Percentiles rank a stretch among this genome's conserved stretches.
Conservation (phyloP, 2,797 vertebrate species). For the Paratrypauchen microcephalus region DNA sequence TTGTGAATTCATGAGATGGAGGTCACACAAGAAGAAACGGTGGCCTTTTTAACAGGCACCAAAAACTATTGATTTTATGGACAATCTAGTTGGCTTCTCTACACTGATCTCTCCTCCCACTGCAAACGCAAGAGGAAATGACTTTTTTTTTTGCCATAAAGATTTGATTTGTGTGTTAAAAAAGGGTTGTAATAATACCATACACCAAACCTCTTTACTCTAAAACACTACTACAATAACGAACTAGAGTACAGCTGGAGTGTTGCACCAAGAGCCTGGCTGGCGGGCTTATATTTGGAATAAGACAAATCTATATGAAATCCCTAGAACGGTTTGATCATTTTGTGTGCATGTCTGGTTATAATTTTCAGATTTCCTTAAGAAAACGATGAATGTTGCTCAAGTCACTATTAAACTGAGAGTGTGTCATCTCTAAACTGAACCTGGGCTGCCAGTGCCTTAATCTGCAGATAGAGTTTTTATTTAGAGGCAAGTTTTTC, state of each 20-base stretch:
- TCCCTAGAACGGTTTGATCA: not conserved
- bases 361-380: too few species aligned
- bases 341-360: not conserved
- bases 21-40: slow-evolving; percentile 25
- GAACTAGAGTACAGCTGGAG: not conserved
- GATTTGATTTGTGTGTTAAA: slow-evolving; percentile 8
- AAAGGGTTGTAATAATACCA: not conserved
- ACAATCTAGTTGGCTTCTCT: slow-evolving; percentile 13
- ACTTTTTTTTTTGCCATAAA: not conserved
- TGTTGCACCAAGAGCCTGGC: not conserved
- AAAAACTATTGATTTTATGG: slow-evolving; percentile 29
- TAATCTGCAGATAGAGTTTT: too few species aligned
- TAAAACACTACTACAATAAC: not conserved
- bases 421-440: too few species aligned
- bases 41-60: slow-evolving; percentile 32
- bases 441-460: too few species aligned
- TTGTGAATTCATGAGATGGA: slow-evolving; percentile 39
- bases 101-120: slow-evolving; percentile 6
- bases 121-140: not conserved
- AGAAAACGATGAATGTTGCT: not conserved
- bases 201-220: not conserved
- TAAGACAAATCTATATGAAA: not conserved
- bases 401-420: too few species aligned
- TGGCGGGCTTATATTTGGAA: not conserved
- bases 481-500: too few species aligned